phyloP scores from a whole-genome alignment of 1,140 invertebrate genomes.

The Leucophenga varia region DNA sequence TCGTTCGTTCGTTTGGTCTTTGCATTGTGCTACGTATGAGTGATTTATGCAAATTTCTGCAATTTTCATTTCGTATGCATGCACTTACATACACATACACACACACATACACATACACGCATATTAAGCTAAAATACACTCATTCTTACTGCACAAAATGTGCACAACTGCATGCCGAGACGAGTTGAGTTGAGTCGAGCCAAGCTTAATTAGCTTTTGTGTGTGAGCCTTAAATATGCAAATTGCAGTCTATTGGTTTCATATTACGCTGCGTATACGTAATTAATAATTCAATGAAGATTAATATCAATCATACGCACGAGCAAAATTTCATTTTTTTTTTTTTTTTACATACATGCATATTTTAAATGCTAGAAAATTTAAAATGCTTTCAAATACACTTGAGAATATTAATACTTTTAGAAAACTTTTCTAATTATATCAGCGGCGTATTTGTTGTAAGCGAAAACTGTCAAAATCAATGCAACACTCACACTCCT shows the following conservation, averaged over 20 bases:
- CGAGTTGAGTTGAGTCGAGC: too few species aligned
- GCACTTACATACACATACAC: too few species aligned
- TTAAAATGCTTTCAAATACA: too few species aligned
- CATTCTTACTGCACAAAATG: too few species aligned
- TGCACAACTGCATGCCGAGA: too few species aligned
- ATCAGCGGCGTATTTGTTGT: background rate
- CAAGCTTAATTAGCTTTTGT: constrained; percentile 35
- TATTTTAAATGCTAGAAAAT: too few species aligned
- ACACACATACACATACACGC: too few species aligned
- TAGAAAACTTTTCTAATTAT: constrained; percentile 25
- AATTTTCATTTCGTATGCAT: constrained; percentile 31
- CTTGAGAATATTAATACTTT: too few species aligned
- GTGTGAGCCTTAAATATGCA: constrained; percentile 39
- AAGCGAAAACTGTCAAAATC: background rate
- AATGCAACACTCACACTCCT: too few species aligned
- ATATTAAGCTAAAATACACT: too few species aligned
- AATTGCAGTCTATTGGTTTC: constrained; percentile 48
- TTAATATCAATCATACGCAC: constrained; percentile 44
- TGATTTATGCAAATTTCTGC: constrained; percentile 35
- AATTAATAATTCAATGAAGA: constrained; percentile 50
- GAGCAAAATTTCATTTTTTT: constrained; percentile 3
- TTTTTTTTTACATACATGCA: too few species aligned
- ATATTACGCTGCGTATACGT: constrained; percentile 24
- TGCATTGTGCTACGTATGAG: background rate
- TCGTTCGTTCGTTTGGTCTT: background rate